These are phyloP conservation scores for Hoplodrina blanda DNA, from an alignment of 2,888 invertebrate genomes.

Conservation along the genomic window DNA sequence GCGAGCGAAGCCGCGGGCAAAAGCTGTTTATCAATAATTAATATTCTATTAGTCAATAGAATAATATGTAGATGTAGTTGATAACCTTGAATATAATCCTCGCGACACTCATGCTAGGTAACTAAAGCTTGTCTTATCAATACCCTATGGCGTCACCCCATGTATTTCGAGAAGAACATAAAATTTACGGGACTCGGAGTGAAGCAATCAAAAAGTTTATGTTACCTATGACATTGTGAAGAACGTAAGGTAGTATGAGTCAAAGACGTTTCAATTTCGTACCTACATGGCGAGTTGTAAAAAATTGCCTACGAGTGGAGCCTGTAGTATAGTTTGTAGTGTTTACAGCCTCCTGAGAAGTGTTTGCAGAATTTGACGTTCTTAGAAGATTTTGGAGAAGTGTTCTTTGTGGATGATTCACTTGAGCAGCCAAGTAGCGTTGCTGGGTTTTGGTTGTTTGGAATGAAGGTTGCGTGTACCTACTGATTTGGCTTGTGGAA, in stretches of 20 bases:
- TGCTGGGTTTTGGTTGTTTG: neutral
- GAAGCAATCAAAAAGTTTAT: slow-evolving; percentile 54
- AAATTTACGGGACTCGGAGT: slow-evolving; percentile 42
- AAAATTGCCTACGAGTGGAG: slow-evolving; percentile 22
- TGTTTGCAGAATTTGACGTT: slow-evolving; percentile 16
- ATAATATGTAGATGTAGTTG: too few relatives aligned
- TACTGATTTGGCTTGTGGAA: too few relatives aligned
- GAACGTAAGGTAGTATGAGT: slow-evolving; percentile 16
- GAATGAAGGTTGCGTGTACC: too few relatives aligned
- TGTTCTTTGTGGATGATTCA: neutral
- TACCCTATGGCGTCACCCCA: slow-evolving; percentile 4
- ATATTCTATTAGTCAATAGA: too few relatives aligned
- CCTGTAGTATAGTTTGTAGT: slow-evolving; percentile 32
- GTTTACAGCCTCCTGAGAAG: slow-evolving; percentile 16
- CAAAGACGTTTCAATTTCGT: slow-evolving; percentile 15
- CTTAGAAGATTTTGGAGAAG: slow-evolving; percentile 3
- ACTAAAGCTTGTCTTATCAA: slow-evolving; percentile 12
- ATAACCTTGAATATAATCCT: too few relatives aligned
- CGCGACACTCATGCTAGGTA: too few relatives aligned
- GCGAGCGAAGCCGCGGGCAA: too few relatives aligned
- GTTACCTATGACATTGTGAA: slow-evolving; percentile 50
- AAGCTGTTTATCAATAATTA: too few relatives aligned
- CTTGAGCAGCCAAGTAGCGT: neutral
- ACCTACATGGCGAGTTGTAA: slow-evolving; percentile 9
- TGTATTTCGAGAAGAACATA: slow-evolving; percentile 29